Evolutionary conservation across 1,140 invertebrate genomes (phyloP).

Genomic region (Marisa cornuarietis): DNA sequence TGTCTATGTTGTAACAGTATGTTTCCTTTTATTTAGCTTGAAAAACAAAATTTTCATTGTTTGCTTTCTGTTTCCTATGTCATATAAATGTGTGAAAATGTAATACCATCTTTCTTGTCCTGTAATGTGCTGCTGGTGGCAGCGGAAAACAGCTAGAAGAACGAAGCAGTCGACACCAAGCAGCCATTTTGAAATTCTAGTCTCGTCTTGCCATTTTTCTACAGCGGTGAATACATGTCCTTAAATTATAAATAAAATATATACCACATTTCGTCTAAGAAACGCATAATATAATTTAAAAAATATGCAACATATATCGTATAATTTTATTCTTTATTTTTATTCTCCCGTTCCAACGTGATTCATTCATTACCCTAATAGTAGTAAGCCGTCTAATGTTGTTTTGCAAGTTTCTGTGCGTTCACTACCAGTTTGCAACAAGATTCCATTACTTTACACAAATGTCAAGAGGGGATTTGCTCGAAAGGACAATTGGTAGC

Average conservation of each 20-base stretch:
- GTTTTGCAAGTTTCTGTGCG: constrained; percentile 15
- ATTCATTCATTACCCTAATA: constrained; percentile 40
- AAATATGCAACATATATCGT: background rate
- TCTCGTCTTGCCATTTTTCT: background rate
- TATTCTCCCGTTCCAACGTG: constrained; percentile 28
- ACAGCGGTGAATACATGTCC: background rate
- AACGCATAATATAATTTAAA: background rate
- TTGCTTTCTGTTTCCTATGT: background rate
- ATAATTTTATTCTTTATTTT: background rate
- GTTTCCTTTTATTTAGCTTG: background rate
- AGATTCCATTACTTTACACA: background rate
- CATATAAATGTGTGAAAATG: no score
- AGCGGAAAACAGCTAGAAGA: constrained; percentile 12
- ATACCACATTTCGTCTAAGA: background rate
- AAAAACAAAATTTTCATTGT: background rate
- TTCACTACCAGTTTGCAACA: constrained; percentile 1
- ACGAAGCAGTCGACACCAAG: constrained; percentile 17
- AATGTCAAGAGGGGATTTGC: background rate
- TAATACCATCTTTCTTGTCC: constrained; percentile 2
- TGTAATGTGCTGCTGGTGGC: constrained; percentile 1
- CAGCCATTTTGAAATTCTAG: constrained; percentile 17
- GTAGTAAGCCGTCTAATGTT: constrained; percentile 24
- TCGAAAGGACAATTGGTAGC: background rate
- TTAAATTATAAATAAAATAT: background rate
- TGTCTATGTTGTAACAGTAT: background rate